Evolutionary conservation across 2,888 invertebrate genomes (phyloP).

Genomic region (Cotesia congregata): DNA sequence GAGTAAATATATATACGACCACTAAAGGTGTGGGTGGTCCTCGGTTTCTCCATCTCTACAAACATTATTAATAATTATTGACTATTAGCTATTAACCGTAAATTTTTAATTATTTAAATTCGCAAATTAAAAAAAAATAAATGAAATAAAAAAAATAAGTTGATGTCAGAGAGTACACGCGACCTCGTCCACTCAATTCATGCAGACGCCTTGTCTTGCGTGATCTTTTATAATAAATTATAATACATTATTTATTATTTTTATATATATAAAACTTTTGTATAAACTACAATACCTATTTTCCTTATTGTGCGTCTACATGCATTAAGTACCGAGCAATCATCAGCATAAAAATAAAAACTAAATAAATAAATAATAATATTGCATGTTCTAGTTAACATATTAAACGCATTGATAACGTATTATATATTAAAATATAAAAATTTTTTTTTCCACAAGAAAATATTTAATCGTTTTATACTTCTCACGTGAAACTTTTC

Average conservation of each 20-base stretch:
- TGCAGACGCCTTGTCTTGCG: slow-evolving; percentile 39
- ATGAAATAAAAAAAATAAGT: slow-evolving; percentile 49
- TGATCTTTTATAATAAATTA: slow-evolving; percentile 47
- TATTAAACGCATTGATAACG: background rate
- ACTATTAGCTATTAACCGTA: background rate
- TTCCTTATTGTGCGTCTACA: background rate
- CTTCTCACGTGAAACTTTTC: background rate
- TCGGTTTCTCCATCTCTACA: slow-evolving; percentile 7
- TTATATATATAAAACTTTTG: slow-evolving; percentile 35
- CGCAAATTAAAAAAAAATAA: background rate
- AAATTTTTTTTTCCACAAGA: background rate
- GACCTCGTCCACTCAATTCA: slow-evolving; percentile 41
- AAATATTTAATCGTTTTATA: background rate
- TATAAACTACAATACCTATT: slow-evolving; percentile 19
- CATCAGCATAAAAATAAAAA: background rate
- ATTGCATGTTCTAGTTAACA: background rate
- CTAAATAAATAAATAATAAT: background rate
- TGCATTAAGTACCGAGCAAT: background rate
- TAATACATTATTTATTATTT: slow-evolving; percentile 39
- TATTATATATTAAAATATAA: background rate
- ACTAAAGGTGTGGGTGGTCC: background rate
- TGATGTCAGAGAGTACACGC: slow-evolving; percentile 52
- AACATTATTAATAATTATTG: background rate
- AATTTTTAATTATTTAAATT: background rate
- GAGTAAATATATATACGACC: no score